Percentiles rank a stretch among this genome's conserved stretches.
Conservation (phyloP, 2,113 vertebrate species). For the Numida meleagris region DNA sequence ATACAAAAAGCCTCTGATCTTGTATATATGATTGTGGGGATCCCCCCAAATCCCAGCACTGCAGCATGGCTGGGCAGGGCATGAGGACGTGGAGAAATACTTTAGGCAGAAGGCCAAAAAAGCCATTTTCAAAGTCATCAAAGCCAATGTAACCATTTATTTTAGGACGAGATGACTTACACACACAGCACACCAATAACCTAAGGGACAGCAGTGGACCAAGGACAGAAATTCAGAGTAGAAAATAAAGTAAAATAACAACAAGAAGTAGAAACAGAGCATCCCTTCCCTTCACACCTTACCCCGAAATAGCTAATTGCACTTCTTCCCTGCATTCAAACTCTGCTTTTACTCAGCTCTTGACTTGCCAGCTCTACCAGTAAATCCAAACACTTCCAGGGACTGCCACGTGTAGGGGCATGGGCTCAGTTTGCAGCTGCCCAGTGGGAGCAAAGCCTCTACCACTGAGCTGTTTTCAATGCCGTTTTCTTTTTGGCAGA, state of each 20-base stretch:
- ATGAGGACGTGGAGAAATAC: not conserved
- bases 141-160: not conserved
- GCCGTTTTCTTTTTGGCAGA: not conserved
- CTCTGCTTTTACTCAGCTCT: not conserved
- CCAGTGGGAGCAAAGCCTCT: not conserved
- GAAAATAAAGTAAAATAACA: not conserved
- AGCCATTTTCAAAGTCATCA: not conserved
- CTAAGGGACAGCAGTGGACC: not conserved
- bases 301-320: not conserved
- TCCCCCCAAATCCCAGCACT: not conserved
- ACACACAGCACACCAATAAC: not conserved
- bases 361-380: not conserved
- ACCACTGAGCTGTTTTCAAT: not conserved
- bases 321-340: not conserved
- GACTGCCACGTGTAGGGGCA: too few relatives aligned
- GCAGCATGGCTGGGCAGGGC: not conserved
- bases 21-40: accelerated
- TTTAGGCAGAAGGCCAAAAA: not conserved
- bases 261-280: not conserved
- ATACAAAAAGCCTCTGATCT: not conserved
- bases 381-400: not conserved
- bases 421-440: not conserved
- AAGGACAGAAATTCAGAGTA: not conserved
- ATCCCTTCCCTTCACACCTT: not conserved
- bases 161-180: not conserved